A percentile compares a stretch with the other conserved stretches of the same genome.
Conservation (phyloP, 92 coral and sea anemone species). For the Phenganax subtilis region DNA sequence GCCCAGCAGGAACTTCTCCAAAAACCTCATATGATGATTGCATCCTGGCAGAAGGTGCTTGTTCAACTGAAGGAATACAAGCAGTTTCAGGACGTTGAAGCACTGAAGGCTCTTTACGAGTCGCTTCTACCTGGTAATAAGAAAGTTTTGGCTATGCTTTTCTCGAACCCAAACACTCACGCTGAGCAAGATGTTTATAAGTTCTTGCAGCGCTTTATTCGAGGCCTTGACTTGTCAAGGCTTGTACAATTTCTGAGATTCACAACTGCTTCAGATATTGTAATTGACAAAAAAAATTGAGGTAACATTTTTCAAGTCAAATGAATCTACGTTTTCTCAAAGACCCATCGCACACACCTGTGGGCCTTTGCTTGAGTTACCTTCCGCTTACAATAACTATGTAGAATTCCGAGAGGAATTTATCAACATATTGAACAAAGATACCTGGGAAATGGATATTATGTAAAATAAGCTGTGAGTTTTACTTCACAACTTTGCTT, state of each 20-base stretch:
- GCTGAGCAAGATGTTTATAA: conserved; percentile 27
- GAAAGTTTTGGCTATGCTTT: conserved; percentile 23
- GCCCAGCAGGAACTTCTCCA: conserved; percentile 56
- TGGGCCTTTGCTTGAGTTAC: conserved; percentile 38
- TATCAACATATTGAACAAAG: conserved; percentile 13
- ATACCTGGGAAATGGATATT: conserved; percentile 38
- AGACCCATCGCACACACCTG: conserved; percentile 41
- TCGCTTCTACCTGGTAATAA: conserved; percentile 13
- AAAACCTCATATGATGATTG: conserved; percentile 56
- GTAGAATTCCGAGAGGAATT: conserved; percentile 28
- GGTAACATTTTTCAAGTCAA: conserved; percentile 24
- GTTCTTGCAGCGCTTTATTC: conserved; percentile 4
- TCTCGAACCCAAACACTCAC: conserved; percentile 21
- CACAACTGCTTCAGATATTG: conserved; percentile 24
- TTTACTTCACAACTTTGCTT: too few species aligned
- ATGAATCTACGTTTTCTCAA: conserved; percentile 7
- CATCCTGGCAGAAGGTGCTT: conserved; percentile 51
- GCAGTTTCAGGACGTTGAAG: conserved; percentile 15
- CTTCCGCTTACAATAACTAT: conserved; percentile 31
- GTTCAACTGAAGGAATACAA: conserved; percentile 8
- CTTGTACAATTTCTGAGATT: conserved; percentile 29
- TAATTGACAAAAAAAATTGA: conserved; percentile 9
- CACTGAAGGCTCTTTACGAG: conserved; percentile 31
- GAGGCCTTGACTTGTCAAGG: conserved; percentile 13
- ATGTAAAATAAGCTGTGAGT: neutral